Evolutionary conservation across 2,888 invertebrate species (phyloP), one percentile per base, ranked within the genome.

Genomic region (Cylloceria caligata): DNA sequence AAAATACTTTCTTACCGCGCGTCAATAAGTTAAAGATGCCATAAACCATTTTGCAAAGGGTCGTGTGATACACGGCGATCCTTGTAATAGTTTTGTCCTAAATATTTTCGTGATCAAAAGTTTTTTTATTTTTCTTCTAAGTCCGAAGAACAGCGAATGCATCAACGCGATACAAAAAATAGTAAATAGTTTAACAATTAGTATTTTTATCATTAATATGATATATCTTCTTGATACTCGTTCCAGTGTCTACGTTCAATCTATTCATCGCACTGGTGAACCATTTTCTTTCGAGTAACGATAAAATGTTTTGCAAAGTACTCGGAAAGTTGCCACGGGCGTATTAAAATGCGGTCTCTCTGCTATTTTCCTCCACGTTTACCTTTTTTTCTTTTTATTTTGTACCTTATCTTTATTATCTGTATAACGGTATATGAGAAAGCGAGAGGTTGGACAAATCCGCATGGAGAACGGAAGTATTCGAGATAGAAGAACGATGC

Each of bases 271-370:
- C 45, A 27, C 0, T 11, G 71, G 13, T 16, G 57, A 13, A 34
- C 34, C 67, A 39, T 68, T 77, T 77, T 68, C 77, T 69, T 69
- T 21, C 34, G 57, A 6, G 13, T 55, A 52, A 34, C 62, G 81
- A 69, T 68, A 77, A 64, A 62, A 68, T 57, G 19, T 73, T 72
- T 52, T n/a, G 24, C 27, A 36, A 72, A 71, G 57, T 16, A 27
- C 68, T 73, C 24, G 30, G 62, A 64, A 73, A 77, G 68, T 69
- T 27, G 77, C 77, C 73, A 64, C 67, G 19, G 73, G 77, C 68
- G 69, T 77, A 81, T 81, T 81, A 77, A 81, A 81, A 77, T 36
- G 45, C 72, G 60, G 27, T 64, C 69, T 69, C 52, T 49, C n/a
- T 62, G 52, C 52, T 49, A 69, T 57, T 21, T 71, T 72, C 34